Conservation (phyloP, 35 echinoderm and acorn worm species). For the Acanthaster planci region DNA sequence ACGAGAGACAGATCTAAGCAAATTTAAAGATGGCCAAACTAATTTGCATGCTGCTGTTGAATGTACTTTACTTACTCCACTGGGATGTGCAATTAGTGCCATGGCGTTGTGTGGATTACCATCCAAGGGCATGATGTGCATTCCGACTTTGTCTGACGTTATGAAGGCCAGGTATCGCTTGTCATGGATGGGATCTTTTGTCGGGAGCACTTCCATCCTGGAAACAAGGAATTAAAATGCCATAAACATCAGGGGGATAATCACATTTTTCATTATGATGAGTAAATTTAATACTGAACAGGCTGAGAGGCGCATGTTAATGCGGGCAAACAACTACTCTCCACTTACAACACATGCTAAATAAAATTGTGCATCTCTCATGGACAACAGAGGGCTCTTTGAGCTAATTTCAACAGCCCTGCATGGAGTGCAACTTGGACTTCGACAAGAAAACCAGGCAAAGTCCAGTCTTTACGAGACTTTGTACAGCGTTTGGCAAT, state of each 20-base stretch:
- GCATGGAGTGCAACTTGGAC: no score
- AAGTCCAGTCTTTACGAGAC: no score
- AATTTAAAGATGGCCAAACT: no score
- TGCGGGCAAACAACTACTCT: background rate
- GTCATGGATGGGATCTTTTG: constrained; percentile 59
- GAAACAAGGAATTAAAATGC: background rate
- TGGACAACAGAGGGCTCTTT: no score
- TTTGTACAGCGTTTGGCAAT: no score
- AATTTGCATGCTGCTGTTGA: no score
- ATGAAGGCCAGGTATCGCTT: constrained; percentile 80
- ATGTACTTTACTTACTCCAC: constrained; percentile 61
- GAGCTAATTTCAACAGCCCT: no score
- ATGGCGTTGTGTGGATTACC: constrained; percentile 98
- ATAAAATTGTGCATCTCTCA: no score
- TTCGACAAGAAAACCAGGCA: no score
- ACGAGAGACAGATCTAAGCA: no score
- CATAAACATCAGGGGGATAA: background rate
- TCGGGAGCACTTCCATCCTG: constrained; percentile 86
- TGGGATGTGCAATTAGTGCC: constrained; percentile 93
- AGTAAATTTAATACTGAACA: background rate
- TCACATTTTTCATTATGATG: background rate
- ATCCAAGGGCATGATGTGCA: constrained; percentile 88
- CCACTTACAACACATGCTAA: background rate
- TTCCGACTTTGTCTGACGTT: constrained; percentile 90
- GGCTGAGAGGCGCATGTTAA: background rate